phyloP scores from a whole-genome alignment of 2,797 vertebrate species.

The Pelobates cultripes region DNA sequence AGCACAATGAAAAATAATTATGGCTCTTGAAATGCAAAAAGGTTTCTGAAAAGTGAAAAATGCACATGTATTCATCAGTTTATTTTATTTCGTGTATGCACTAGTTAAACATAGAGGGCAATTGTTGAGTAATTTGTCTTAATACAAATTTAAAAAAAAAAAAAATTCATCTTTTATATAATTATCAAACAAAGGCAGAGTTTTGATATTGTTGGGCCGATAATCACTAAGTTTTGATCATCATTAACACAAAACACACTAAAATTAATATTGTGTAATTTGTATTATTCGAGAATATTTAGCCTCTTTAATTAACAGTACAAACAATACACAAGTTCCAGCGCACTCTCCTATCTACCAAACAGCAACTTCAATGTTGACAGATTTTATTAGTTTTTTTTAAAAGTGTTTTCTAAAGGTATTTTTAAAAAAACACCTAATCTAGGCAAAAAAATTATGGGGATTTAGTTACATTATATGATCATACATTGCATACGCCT shows the following conservation, averaged over 20 bases:
- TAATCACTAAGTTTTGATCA: background rate
- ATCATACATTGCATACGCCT: too few species aligned
- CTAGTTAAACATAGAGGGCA: background rate
- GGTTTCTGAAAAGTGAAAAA: slow-evolving; percentile 6
- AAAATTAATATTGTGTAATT: background rate
- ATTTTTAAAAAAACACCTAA: too few species aligned
- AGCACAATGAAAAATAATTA: slow-evolving; percentile 7
- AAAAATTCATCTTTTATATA: background rate
- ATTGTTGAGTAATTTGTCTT: slow-evolving; percentile 3
- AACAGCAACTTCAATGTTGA: too few species aligned
- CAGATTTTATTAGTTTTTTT: too few species aligned
- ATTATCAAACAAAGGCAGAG: background rate
- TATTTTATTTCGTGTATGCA: background rate
- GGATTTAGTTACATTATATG: too few species aligned
- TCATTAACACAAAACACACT: background rate
- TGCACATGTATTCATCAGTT: background rate
- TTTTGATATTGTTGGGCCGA: background rate
- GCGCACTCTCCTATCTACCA: too few species aligned
- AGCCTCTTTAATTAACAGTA: background rate
- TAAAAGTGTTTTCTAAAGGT: too few species aligned
- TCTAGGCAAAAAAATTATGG: too few species aligned
- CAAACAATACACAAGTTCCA: too few species aligned
- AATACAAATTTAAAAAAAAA: background rate
- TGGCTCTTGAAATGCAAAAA: background rate
- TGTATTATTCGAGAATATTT: background rate